Evolutionary conservation across 2,797 vertebrate genomes (phyloP).

Genomic region (Liparis tanakae): DNA sequence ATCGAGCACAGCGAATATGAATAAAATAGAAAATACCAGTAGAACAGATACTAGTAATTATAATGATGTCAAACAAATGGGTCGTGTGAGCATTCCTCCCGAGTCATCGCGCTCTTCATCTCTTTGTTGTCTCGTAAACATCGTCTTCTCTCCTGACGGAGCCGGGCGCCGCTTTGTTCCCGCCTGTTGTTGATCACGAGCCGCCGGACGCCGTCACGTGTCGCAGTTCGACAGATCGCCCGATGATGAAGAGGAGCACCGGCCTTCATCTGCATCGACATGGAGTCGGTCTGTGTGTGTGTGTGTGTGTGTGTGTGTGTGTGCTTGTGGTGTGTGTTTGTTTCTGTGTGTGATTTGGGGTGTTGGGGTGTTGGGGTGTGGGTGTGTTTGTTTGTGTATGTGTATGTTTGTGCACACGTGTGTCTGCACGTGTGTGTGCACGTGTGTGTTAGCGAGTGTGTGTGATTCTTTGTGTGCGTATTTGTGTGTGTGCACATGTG

Average conservation of each 20-base stretch:
- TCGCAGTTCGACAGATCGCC: too few species aligned
- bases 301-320: not conserved
- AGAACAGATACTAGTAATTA: not conserved
- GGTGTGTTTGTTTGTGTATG: conserved; percentile 2
- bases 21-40: not conserved
- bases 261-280: conserved; percentile 15
- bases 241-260: not conserved
- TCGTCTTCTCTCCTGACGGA: too few species aligned
- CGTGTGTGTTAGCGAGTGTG: conserved; percentile 4
- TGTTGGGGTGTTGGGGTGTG: too few species aligned
- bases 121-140: too few species aligned
- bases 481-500: too few species aligned
- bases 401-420: not conserved
- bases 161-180: too few species aligned
- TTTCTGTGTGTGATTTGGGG: too few species aligned
- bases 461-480: not conserved
- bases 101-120: too few species aligned
- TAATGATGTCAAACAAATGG: not conserved
- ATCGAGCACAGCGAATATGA: not conserved
- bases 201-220: not conserved
- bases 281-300: conserved; percentile 21
- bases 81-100: too few species aligned
- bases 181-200: not conserved
- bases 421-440: not conserved
- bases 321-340: not conserved